Conservation (phyloP, 2,113 vertebrate genomes). For the Patagioenas fasciata region DNA sequence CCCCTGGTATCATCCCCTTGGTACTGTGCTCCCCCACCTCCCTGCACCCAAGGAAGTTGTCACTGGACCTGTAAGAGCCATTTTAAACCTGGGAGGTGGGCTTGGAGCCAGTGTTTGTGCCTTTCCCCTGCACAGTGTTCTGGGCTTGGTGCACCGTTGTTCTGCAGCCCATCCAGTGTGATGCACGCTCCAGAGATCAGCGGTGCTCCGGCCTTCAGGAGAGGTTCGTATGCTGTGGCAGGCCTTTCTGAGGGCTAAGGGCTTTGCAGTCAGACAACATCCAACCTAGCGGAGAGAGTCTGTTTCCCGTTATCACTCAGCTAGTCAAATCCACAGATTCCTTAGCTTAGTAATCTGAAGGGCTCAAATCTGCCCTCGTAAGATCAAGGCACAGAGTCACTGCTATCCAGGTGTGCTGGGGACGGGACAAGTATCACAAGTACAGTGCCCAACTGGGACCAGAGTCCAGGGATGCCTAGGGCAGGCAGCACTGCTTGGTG, state of each 20-base stretch:
- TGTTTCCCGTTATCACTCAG: neutral
- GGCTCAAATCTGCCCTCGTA: neutral
- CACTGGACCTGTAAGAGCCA: neutral
- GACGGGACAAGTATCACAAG: neutral
- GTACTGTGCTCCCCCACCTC: neutral
- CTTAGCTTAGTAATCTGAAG: neutral
- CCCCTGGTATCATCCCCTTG: neutral
- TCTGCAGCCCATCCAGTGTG: neutral
- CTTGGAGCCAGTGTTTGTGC: neutral
- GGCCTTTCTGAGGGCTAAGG: neutral
- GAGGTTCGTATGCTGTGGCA: neutral
- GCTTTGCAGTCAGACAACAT: neutral
- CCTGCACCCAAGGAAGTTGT: neutral
- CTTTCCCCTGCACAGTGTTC: neutral
- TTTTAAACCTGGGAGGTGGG: neutral
- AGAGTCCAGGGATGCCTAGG: neutral
- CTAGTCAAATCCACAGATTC: neutral
- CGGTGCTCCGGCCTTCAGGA: neutral
- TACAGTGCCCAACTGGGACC: neutral
- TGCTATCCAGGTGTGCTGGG: neutral
- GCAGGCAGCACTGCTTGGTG: neutral
- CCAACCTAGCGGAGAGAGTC: neutral
- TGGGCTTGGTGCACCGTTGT: neutral
- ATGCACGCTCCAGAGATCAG: neutral
- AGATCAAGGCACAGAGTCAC: neutral